phyloP scores from a whole-genome alignment of 2,113 vertebrate genomes.

The Pristiophorus japonicus region DNA sequence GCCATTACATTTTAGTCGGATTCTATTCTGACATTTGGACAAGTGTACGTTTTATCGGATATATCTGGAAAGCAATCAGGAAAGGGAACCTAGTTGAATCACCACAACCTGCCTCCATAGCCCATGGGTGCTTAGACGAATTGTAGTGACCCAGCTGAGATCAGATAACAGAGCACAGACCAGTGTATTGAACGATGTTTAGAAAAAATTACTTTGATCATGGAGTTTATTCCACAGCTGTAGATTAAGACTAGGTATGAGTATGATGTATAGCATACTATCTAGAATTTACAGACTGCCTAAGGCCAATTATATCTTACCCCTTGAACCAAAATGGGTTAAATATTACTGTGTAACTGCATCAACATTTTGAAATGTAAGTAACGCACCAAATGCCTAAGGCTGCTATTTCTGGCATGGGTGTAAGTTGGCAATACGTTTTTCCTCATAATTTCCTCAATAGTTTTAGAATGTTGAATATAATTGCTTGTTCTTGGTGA shows the following conservation, averaged over 20 bases:
- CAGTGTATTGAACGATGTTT: background rate
- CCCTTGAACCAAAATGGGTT: background rate
- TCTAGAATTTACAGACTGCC: background rate
- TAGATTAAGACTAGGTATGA: background rate
- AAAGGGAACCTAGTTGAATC: background rate
- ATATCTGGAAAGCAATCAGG: background rate
- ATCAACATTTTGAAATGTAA: background rate
- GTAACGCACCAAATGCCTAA: background rate
- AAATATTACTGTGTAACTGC: background rate
- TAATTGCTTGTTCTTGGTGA: background rate
- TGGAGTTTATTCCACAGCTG: background rate
- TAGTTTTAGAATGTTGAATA: background rate
- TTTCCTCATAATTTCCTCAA: background rate
- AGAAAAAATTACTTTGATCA: background rate
- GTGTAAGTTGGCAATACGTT: background rate
- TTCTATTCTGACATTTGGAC: background rate
- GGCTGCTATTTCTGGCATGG: background rate
- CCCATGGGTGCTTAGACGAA: background rate
- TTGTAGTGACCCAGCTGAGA: background rate
- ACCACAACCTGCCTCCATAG: background rate
- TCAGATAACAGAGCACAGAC: background rate
- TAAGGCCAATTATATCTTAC: background rate
- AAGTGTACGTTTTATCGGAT: background rate
- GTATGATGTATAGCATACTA: background rate
- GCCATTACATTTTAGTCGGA: no score